phyloP scores from a whole-genome alignment of 92 coral and sea anemone genomes.

The Actinostola sp. region DNA sequence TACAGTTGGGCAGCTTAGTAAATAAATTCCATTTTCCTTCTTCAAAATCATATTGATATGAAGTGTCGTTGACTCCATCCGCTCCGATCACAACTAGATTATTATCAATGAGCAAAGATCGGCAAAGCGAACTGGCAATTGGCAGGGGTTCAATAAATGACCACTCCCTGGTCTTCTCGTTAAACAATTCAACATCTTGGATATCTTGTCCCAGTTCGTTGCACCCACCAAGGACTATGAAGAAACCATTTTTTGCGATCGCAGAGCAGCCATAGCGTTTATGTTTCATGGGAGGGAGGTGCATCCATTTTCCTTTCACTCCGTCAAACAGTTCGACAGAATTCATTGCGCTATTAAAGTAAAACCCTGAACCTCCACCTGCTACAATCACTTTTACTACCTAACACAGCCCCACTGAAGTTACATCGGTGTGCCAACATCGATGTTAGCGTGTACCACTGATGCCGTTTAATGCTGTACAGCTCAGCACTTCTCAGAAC shows the following conservation, averaged over 20 bases:
- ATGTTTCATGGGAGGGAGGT: constrained; percentile 76
- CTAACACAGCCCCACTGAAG: constrained; percentile 76
- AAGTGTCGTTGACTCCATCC: constrained; percentile 48
- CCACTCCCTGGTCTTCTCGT: constrained; percentile 60
- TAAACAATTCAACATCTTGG: constrained; percentile 73
- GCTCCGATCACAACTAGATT: constrained; percentile 76
- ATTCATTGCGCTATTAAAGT: constrained; percentile 83
- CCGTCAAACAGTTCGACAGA: constrained; percentile 83
- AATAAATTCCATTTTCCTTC: constrained; percentile 62
- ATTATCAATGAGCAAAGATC: constrained; percentile 67
- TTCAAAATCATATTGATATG: constrained; percentile 78
- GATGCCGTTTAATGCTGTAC: constrained; percentile 66
- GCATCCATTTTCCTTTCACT: constrained; percentile 68
- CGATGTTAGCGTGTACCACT: constrained; percentile 74
- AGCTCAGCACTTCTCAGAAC: constrained; percentile 78
- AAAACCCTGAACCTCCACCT: constrained; percentile 86
- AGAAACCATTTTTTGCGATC: constrained; percentile 58
- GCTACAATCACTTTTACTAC: constrained; percentile 66
- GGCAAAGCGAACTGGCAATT: constrained; percentile 66
- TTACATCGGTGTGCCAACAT: constrained; percentile 80
- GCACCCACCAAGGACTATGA: constrained; percentile 90
- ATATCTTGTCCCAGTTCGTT: constrained; percentile 64
- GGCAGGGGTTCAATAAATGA: constrained; percentile 67
- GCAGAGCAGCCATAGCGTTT: constrained; percentile 86
- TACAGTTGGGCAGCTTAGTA: constrained; percentile 60